Percentiles rank a stretch among this genome's conserved stretches.
phyloP scores from a whole-genome alignment of 2,888 invertebrate genomes.

The Agrilus mali region DNA sequence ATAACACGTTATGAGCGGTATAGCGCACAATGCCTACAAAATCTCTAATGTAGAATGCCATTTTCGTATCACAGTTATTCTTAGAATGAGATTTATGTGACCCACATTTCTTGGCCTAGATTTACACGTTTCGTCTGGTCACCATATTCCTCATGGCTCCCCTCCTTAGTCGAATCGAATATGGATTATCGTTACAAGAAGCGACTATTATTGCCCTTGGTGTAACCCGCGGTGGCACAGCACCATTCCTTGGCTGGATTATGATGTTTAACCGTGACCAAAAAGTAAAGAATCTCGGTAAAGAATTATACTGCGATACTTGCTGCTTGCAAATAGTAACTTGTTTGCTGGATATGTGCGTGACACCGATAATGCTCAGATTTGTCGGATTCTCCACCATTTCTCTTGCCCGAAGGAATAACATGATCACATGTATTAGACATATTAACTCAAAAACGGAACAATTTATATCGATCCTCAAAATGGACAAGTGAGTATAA shows the following conservation, averaged over 20 bases:
- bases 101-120: no score
- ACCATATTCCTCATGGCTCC: conserved; percentile 7
- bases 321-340: conserved; percentile 1
- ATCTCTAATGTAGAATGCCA: no score
- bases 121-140: conserved; percentile 1
- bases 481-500: conserved; percentile 39
- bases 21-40: no score
- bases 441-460: conserved; percentile 37
- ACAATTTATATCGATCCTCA: conserved; percentile 41
- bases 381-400: conserved; percentile 8
- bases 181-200: conserved; percentile 6
- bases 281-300: no score
- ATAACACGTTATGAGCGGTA: no score
- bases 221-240: conserved; percentile 2
- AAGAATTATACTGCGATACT: no score
- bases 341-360: conserved; percentile 5
- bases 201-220: conserved; percentile 6
- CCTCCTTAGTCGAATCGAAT: conserved; percentile 8
- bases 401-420: conserved; percentile 40
- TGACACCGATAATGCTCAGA: conserved; percentile 2
- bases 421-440: conserved; percentile 44
- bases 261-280: no score
- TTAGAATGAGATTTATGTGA: no score
- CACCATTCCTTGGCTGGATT: no score
- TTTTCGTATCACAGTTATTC: no score